Percentiles rank a stretch among this genome's conserved stretches.
phyloP scores from a whole-genome alignment of 2,888 invertebrate species.

The Theodoxus fluviatilis region DNA sequence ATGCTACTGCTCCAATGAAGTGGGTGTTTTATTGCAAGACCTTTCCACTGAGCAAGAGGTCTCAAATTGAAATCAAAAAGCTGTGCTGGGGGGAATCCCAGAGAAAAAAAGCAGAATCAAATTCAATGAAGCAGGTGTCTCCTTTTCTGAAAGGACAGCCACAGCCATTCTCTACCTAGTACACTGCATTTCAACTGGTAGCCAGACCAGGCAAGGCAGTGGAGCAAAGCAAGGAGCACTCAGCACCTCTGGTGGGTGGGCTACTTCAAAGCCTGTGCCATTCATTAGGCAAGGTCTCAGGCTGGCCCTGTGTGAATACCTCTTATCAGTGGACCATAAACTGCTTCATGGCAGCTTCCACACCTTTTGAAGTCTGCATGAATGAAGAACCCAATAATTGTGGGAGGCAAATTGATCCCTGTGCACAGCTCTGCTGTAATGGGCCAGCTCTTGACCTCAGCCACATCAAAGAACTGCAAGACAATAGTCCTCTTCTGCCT shows the following conservation, averaged over 20 bases:
- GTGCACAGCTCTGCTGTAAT: conserved; percentile 20
- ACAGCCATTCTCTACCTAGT: too few species aligned
- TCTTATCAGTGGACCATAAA: conserved; percentile 36
- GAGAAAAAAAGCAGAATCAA: too few species aligned
- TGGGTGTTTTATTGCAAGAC: too few species aligned
- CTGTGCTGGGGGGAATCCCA: too few species aligned
- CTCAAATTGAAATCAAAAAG: too few species aligned
- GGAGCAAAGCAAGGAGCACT: conserved; percentile 22
- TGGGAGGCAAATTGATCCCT: conserved; percentile 30
- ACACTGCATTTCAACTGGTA: too few species aligned
- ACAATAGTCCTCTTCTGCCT: conserved; percentile 22
- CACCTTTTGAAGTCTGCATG: conserved; percentile 28
- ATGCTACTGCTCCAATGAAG: too few species aligned
- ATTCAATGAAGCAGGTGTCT: too few species aligned
- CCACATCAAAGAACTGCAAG: conserved; percentile 21
- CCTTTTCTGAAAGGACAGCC: too few species aligned
- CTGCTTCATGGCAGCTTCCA: conserved; percentile 34
- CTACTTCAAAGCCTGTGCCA: not conserved
- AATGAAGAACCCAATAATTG: conserved; percentile 28
- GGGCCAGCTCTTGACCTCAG: not conserved
- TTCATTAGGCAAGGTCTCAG: conserved; percentile 36
- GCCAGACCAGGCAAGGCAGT: conserved; percentile 15
- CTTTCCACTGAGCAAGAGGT: too few species aligned
- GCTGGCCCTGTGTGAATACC: too few species aligned
- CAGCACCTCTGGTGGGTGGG: not conserved